Evolutionary conservation across 2,797 vertebrate genomes (phyloP), one percentile per base, ranked within the genome.

Genomic region (Natrix natrix): DNA sequence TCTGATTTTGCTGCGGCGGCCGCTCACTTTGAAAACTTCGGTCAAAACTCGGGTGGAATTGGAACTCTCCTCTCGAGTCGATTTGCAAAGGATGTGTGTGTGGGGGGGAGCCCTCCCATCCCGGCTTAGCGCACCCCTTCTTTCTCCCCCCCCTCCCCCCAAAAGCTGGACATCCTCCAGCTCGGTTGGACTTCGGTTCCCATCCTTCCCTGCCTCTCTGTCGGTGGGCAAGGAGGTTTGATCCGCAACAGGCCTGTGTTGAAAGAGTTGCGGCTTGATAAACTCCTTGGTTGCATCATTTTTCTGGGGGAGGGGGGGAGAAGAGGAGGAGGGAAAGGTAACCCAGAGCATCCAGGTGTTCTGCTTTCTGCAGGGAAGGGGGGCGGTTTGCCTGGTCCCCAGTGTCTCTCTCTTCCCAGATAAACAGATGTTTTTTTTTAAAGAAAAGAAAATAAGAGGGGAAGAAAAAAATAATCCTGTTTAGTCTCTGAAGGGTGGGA

Each of bases 71-170:
- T 78, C n/a, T 7, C 10, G 54, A 28, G 90, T 14, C 43, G 14
- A 28, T 56, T 16, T 24, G 59, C 69, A 37, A 7, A 10, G 66
- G 14, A 2, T 52, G 48, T 4, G 43, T 43, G 48, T 16, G 57
- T 0, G 17, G 5, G 57, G 0, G 20, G 5, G 7, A 16, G 0
- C 4, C 61, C 8, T 11, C 52, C 48, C 60, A 17, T n/a, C 52
- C 61, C 4, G 14, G n/a, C n/a, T 60, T n/a, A 17, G 32, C 16
- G 12, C 63, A 2, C 63, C 66, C 16, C n/a, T 37, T 32, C n/a
- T 32, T 37, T 0, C 2, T 16, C 8, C 0, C 66, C 2, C 0
- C 20, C 74, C 32, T 6, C 8, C 74, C 74, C 0, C 5, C 48
- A 52, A 43, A 22, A 43, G 69, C 37, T 8, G 37, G 37, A 24